Evolutionary conservation across 2,113 vertebrate species (phyloP).

Genomic region (Regulus satrapa): DNA sequence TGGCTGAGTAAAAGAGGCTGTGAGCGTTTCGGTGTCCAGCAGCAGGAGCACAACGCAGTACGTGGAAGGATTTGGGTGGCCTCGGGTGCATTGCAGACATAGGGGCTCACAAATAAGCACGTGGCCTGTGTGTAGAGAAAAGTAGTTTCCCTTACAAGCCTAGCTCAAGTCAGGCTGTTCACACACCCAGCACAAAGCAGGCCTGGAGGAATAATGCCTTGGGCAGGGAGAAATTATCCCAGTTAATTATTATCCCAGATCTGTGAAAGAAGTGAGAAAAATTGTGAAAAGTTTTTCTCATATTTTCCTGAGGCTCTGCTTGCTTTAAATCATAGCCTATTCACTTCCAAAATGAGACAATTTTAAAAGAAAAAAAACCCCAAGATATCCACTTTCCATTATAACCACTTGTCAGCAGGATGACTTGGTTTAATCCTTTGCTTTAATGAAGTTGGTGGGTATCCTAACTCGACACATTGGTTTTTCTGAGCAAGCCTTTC

Average conservation of each 20-base stretch:
- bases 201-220: background rate
- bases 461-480: fast-evolving
- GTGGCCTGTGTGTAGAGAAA: background rate
- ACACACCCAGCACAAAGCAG: background rate
- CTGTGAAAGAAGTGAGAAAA: background rate
- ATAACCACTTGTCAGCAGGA: background rate
- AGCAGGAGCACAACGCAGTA: background rate
- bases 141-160: background rate
- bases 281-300: background rate
- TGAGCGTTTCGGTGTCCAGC: background rate
- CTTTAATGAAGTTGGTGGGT: background rate
- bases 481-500: background rate
- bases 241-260: background rate
- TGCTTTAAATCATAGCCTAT: background rate
- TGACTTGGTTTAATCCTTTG: background rate
- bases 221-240: background rate
- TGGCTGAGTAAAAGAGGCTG: background rate
- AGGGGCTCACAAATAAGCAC: background rate
- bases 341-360: background rate
- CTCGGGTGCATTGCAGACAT: background rate
- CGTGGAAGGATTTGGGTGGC: background rate
- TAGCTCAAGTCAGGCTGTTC: background rate
- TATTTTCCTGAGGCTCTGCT: background rate
- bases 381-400: background rate
- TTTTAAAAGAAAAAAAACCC: background rate